Base-by-base conservation (phyloP, 2,888 invertebrate genomes). In the Mythimna loreyi region DNA sequence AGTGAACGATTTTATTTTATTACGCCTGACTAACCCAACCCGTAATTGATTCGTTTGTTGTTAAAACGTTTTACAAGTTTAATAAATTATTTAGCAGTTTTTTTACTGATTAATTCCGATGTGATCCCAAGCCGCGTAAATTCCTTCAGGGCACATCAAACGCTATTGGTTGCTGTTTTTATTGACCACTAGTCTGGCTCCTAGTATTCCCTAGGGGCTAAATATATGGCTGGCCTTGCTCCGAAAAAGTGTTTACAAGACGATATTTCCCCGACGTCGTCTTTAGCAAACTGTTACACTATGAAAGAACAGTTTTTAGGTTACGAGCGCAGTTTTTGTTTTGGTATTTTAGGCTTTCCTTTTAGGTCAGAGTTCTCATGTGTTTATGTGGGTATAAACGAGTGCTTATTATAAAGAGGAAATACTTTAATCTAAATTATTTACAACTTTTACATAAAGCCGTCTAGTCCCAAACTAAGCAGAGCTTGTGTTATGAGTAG, bases 141-240 rank as follows among this genome's bases (percentile, higher is more conserved):
- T 62, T 72, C 71, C 63, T 64, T 30, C 1, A 59, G 59, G 73
- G 40, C 67, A 43, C 58, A 80, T 76, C 62, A 71, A 69, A 49
- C 30, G 58, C 65, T 65, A 72, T 76, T 57, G 55, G 25, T 66
- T 72, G 60, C 47, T 67, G 33, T 66, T 80, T 81, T 80, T 80
- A 77, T 70, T 67, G 66, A 52, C 71, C 68, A 60, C 65, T 55
- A 63, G 30, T 61, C 67, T 80, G 57, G 50, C 36, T 70, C 21
- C 45, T 40, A 79, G 53, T 8, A 60, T 69, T 69, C 75, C 55
- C 62, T 21, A 16, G 49, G 47, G 71, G 30, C 30, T 36, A 23
- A 49, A 52, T 67, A 67, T 56, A 73, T 50, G 36, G 45, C 43
- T 71, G 74, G 36, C 62, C 47, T 72, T 57, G 64, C 57, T 57